These are phyloP conservation scores for Pogona vitticeps DNA, from an alignment of 2,113 vertebrate species.

Conservation along the genomic window DNA sequence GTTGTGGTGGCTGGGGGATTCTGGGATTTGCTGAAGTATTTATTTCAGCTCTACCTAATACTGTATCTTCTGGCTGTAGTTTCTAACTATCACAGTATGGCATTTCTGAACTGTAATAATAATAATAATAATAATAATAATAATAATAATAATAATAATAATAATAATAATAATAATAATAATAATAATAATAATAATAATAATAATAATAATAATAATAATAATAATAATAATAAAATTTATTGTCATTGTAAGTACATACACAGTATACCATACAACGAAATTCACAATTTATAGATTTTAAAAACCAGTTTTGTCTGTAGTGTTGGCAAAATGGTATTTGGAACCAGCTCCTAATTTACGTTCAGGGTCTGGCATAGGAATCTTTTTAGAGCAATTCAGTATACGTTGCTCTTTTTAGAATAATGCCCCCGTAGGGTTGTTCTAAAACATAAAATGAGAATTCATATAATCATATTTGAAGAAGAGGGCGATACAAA, in stretches of 20 bases:
- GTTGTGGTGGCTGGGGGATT: too few relatives aligned
- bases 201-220: too few relatives aligned
- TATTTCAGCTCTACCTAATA: too few relatives aligned
- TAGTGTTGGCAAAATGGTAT: neutral
- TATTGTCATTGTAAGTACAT: too few relatives aligned
- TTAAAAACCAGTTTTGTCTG: neutral
- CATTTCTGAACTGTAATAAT: neutral
- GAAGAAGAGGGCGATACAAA: too few relatives aligned
- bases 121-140: too few relatives aligned
- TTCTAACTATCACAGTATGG: neutral
- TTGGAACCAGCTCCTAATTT: neutral
- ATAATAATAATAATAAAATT: too few relatives aligned
- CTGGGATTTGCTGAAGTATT: neutral
- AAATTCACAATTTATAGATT: neutral
- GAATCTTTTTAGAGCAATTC: too few relatives aligned
- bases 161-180: too few relatives aligned
- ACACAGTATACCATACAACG: too few relatives aligned
- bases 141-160: too few relatives aligned
- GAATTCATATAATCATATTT: neutral
- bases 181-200: too few relatives aligned
- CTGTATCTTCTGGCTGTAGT: neutral
- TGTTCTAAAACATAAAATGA: neutral
- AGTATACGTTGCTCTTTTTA: neutral
- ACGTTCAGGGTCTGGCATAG: neutral
- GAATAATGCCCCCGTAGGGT: neutral